A percentile compares a stretch with the other conserved stretches of the same genome.
Evolutionary conservation across 2,888 invertebrate genomes (phyloP).

Genomic region (Malacosoma neustria): DNA sequence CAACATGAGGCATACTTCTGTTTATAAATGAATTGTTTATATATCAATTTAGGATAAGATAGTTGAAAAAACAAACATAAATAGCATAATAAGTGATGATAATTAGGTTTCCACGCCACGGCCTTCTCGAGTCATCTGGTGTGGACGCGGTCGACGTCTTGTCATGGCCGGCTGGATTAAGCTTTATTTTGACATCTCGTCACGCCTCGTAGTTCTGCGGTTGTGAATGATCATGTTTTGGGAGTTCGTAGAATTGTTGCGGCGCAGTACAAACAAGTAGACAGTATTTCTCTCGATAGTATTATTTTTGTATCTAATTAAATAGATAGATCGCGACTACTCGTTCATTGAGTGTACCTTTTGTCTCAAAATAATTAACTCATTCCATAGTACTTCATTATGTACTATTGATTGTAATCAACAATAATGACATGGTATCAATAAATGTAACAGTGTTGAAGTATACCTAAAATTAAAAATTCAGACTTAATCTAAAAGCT

Average conservation of each 20-base stretch:
- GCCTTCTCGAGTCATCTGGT: not conserved
- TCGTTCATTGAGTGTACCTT: too few relatives aligned
- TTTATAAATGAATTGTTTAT: conserved; percentile 14
- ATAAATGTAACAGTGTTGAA: too few relatives aligned
- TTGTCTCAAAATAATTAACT: too few relatives aligned
- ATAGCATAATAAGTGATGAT: conserved; percentile 13
- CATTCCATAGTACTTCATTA: too few relatives aligned
- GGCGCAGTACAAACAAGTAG: too few relatives aligned
- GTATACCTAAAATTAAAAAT: too few relatives aligned
- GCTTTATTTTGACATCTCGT: conserved; percentile 39
- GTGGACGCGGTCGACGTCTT: conserved; percentile 5
- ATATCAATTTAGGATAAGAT: conserved; percentile 13
- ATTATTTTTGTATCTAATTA: too few relatives aligned
- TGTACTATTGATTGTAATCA: too few relatives aligned
- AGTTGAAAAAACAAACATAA: not conserved
- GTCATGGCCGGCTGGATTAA: conserved; percentile 13
- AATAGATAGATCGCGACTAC: too few relatives aligned
- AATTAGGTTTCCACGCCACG: conserved; percentile 9
- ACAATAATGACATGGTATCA: too few relatives aligned
- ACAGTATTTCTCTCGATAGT: too few relatives aligned
- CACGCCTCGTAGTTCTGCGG: conserved; percentile 37
- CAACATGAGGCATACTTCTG: not conserved
- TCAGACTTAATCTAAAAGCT: too few relatives aligned
- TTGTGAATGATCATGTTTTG: conserved; percentile 52
- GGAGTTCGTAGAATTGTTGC: conserved; percentile 47